Conservation (phyloP, 1,140 invertebrate species). For the Drosophila sp. region DNA sequence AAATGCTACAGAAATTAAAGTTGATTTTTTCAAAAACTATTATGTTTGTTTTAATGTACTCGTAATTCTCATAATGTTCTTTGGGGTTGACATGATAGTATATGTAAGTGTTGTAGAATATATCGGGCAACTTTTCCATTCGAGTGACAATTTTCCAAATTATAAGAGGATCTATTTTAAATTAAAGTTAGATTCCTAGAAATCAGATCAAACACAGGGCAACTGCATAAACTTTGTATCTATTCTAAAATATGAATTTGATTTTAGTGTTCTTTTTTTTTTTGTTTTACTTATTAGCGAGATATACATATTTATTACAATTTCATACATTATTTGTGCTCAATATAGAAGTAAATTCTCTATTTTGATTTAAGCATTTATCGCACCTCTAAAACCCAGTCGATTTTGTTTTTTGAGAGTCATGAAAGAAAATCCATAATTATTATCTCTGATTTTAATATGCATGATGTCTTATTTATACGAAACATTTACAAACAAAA, state of each 20-base stretch:
- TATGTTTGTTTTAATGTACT: background rate
- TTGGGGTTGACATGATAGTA: no score
- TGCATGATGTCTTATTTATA: constrained; percentile 50
- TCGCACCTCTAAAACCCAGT: constrained; percentile 15
- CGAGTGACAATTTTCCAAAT: no score
- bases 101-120: no score
- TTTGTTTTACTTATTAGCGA: constrained; percentile 39
- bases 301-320: constrained; percentile 49
- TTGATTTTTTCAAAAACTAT: background rate
- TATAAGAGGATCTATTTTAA: no score
- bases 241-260: constrained; percentile 30
- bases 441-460: constrained; percentile 50
- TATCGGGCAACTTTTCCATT: no score
- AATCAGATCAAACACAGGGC: background rate
- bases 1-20: constrained; percentile 13
- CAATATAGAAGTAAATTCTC: constrained; percentile 36
- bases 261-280: constrained; percentile 5
- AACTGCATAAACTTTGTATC: constrained; percentile 27
- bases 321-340: constrained; percentile 53
- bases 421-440: constrained; percentile 26
- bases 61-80: no score
- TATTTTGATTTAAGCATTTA: constrained; percentile 4
- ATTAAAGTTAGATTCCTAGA: background rate
- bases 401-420: constrained; percentile 7
- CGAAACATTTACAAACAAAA: constrained; percentile 52